phyloP scores from a whole-genome alignment of 2,888 invertebrate species.

The Onthophagus sagittarius region DNA sequence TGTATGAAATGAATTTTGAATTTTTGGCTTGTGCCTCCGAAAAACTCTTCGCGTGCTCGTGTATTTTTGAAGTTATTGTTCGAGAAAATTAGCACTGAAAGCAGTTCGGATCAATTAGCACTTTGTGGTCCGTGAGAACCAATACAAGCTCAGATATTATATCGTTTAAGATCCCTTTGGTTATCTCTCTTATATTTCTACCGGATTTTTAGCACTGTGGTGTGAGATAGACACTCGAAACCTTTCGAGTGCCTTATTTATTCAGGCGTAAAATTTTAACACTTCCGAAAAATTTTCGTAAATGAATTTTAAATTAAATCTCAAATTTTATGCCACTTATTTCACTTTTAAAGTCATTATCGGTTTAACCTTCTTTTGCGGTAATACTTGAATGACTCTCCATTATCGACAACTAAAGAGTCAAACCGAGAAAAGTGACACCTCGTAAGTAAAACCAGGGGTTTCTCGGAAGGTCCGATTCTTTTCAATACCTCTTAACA shows the following conservation, averaged over 20 bases:
- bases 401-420: slow-evolving; percentile 4
- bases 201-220: slow-evolving; percentile 41
- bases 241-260: not conserved
- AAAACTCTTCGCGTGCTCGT: not conserved
- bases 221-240: slow-evolving; percentile 32
- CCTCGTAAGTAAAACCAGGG: not conserved
- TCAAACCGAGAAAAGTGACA: slow-evolving; percentile 4
- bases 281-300: not conserved
- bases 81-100: slow-evolving; percentile 1
- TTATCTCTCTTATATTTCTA: slow-evolving; percentile 34
- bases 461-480: slow-evolving; percentile 2
- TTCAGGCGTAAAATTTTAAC: slow-evolving; percentile 1
- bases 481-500: not conserved
- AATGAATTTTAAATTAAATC: not conserved
- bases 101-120: slow-evolving; percentile 13
- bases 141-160: not conserved
- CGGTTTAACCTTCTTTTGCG: not conserved
- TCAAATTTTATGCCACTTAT: not conserved
- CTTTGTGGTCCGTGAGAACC: slow-evolving; percentile 16
- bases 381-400: slow-evolving; percentile 7
- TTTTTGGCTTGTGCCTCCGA: not conserved
- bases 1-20: not conserved
- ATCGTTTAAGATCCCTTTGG: slow-evolving; percentile 27
- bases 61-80: slow-evolving; percentile 2
- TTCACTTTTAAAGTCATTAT: not conserved